Evolutionary conservation across 2,888 invertebrate species (phyloP).

Genomic region (Syrphus vitripennis): DNA sequence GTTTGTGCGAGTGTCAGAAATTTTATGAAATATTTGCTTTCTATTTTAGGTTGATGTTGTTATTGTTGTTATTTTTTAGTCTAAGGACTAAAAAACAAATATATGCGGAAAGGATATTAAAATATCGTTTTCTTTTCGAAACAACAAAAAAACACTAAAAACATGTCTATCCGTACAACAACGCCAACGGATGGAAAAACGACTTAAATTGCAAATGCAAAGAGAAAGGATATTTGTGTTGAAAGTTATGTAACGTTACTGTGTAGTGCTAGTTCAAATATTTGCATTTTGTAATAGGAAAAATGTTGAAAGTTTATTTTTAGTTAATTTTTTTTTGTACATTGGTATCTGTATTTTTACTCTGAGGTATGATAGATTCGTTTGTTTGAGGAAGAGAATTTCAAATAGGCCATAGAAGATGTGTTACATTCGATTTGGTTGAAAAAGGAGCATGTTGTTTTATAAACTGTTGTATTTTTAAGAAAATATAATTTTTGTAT

Average conservation of each 20-base stretch:
- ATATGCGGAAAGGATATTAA: slow-evolving; percentile 64
- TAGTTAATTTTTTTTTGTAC: neutral
- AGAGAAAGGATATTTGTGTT: slow-evolving; percentile 43
- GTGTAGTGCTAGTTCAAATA: slow-evolving; percentile 56
- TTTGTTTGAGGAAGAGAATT: neutral
- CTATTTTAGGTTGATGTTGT: slow-evolving; percentile 13
- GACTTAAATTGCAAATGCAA: slow-evolving; percentile 54
- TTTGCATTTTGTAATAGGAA: slow-evolving; percentile 65
- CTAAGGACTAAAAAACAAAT: slow-evolving; percentile 56
- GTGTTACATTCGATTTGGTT: too few relatives aligned
- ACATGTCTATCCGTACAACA: neutral
- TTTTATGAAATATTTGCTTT: slow-evolving; percentile 62
- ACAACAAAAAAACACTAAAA: slow-evolving; percentile 11
- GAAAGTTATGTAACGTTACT: slow-evolving; percentile 2
- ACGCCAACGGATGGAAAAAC: neutral
- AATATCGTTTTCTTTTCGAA: slow-evolving; percentile 58
- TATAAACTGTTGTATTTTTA: too few relatives aligned
- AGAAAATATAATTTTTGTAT: too few relatives aligned
- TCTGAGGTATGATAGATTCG: neutral
- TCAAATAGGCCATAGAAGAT: neutral
- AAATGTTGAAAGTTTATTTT: neutral
- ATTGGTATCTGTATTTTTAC: neutral
- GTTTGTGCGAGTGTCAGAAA: slow-evolving; percentile 61
- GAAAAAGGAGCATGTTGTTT: too few relatives aligned
- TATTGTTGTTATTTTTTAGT: neutral